phyloP scores from a whole-genome alignment of 1,140 invertebrate species.

The Apis cerana region DNA sequence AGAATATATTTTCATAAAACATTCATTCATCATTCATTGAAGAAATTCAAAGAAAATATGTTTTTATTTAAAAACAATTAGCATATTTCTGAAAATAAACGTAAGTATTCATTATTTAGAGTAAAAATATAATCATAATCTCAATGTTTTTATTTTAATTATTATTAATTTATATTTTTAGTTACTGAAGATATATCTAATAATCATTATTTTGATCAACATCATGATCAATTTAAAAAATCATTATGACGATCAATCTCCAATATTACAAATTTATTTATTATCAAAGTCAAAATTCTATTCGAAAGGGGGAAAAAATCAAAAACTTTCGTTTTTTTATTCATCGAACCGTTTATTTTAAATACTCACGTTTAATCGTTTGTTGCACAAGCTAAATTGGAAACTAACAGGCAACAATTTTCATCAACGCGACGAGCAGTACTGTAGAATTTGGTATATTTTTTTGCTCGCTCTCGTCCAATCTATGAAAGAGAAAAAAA shows the following conservation, averaged over 20 bases:
- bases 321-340: not conserved
- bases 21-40: not conserved
- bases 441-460: not conserved
- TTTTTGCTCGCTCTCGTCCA: not conserved
- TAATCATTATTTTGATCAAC: not conserved
- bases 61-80: not conserved
- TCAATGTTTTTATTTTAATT: too few relatives aligned
- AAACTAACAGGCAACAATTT: conserved; percentile 12
- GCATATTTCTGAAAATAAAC: too few relatives aligned
- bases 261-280: not conserved
- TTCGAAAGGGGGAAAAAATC: not conserved
- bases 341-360: not conserved
- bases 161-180: not conserved
- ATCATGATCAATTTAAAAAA: too few relatives aligned
- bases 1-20: not conserved
- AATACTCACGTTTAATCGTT: not conserved
- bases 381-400: not conserved
- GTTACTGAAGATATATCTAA: not conserved
- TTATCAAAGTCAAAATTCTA: not conserved
- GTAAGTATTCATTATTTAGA: not conserved
- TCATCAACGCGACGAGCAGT: not conserved
- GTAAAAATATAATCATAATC: not conserved
- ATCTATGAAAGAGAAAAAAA: not conserved
- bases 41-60: not conserved
- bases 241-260: too few relatives aligned